Conservation (phyloP, 2,113 vertebrate species). For the Bambusicola thoracicus region DNA sequence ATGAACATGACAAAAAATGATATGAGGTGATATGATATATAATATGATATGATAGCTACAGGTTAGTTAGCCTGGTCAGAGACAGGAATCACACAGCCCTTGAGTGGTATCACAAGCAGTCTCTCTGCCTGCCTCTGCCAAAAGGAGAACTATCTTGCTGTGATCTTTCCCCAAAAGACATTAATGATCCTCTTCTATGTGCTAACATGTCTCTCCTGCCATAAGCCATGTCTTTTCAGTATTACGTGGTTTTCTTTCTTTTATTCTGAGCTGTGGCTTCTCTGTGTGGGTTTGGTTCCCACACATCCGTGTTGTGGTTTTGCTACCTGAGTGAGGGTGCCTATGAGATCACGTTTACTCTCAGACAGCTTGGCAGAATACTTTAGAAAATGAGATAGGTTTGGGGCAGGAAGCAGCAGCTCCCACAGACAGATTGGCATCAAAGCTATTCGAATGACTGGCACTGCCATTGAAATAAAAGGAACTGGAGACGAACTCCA, state of each 20-base stretch:
- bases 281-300: background rate
- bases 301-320: background rate
- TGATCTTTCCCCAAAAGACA: background rate
- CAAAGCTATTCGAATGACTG: background rate
- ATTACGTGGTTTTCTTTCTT: background rate
- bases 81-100: background rate
- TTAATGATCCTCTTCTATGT: background rate
- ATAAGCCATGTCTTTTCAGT: background rate
- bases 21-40: too few relatives aligned
- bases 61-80: background rate
- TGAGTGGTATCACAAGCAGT: background rate
- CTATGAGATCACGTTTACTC: background rate
- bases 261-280: background rate
- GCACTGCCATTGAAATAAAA: background rate
- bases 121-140: background rate
- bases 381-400: background rate
- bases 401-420: background rate
- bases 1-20: background rate
- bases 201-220: background rate
- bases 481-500: background rate
- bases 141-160: background rate
- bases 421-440: background rate
- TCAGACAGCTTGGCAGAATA: background rate
- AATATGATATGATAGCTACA: background rate
- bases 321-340: background rate